These are phyloP conservation scores for Enteromius unitaeniatus DNA, from an alignment of 2,797 vertebrate species.

Conservation along the genomic window DNA sequence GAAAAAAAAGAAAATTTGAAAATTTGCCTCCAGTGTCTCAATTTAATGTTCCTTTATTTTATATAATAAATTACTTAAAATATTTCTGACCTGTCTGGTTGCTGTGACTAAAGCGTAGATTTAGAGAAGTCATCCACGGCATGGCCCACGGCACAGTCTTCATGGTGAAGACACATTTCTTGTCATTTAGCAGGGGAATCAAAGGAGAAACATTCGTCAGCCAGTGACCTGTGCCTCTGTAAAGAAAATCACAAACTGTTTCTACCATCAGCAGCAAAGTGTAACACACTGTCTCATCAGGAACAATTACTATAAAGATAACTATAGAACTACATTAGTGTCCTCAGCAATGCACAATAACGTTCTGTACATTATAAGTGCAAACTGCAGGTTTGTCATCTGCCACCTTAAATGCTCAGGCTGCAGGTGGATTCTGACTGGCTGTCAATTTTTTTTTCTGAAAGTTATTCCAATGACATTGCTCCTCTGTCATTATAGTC, in stretches of 20 bases:
- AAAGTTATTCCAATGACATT: neutral
- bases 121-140: conserved; percentile 80
- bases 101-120: conserved; percentile 75
- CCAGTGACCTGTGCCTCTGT: conserved; percentile 80
- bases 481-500: neutral
- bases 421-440: neutral
- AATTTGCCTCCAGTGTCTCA: too few species aligned
- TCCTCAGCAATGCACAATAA: neutral
- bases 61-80: neutral
- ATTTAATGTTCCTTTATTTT: too few species aligned
- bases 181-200: conserved; percentile 74
- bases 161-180: conserved; percentile 77
- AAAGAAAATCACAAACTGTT: conserved; percentile 9
- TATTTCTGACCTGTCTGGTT: conserved; percentile 64
- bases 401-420: neutral
- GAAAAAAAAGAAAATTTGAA: too few species aligned
- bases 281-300: neutral
- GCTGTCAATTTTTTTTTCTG: neutral
- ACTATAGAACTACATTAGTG: neutral
- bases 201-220: conserved; percentile 80
- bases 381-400: neutral
- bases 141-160: conserved; percentile 81
- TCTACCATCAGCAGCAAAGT: neutral
- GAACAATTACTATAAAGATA: neutral
- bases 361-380: neutral